phyloP scores from a whole-genome alignment of 2,113 vertebrate genomes.

The Euleptes europaea region DNA sequence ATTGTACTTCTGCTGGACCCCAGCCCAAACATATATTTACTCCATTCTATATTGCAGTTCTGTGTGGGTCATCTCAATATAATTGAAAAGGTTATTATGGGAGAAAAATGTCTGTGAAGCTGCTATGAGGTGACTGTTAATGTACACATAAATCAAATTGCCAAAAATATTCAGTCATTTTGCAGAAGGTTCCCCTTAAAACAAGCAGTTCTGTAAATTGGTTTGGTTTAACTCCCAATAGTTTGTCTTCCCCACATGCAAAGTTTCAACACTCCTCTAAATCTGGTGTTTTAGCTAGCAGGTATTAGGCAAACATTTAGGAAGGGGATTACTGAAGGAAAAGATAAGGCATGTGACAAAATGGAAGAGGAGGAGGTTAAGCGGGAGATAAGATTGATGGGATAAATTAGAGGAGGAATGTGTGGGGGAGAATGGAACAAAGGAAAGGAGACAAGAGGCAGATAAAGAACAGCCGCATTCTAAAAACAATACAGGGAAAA shows the following conservation, averaged over 20 bases:
- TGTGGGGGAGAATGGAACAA: background rate
- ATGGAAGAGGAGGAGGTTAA: background rate
- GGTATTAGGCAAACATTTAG: background rate
- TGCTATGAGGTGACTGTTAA: background rate
- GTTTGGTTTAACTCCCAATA: background rate
- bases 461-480: background rate
- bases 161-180: background rate
- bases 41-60: background rate
- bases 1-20: no score
- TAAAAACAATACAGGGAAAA: fast-evolving
- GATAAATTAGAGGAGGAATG: background rate
- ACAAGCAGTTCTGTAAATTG: background rate
- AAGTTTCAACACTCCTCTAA: background rate
- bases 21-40: background rate
- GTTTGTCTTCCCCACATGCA: background rate
- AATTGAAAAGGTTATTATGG: background rate
- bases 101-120: background rate
- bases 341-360: background rate
- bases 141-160: background rate
- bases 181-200: background rate
- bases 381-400: fast-evolving
- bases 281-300: background rate
- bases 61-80: background rate
- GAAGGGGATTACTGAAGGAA: background rate
- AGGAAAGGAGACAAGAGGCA: background rate